Conservation (phyloP, 1,140 invertebrate genomes). For the Philaenus spumarius region DNA sequence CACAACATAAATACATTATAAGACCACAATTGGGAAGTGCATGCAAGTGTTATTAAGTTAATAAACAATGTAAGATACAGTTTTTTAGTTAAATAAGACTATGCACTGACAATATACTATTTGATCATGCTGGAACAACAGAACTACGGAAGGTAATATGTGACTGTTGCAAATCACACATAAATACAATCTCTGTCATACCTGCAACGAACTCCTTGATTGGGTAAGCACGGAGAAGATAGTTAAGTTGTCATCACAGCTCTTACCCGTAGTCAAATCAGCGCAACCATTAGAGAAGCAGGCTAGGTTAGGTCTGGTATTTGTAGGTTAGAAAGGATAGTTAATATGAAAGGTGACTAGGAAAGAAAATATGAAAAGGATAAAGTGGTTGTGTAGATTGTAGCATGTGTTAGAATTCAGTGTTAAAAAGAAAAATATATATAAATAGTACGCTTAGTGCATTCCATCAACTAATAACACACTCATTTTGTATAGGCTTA, state of each 20-base stretch:
- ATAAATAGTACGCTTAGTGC: neutral
- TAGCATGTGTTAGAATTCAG: neutral
- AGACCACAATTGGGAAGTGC: too few relatives aligned
- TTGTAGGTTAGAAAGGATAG: neutral
- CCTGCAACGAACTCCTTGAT: neutral
- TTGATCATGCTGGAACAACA: neutral
- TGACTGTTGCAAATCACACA: neutral
- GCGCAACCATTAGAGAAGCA: conserved; percentile 19
- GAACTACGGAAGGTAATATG: neutral
- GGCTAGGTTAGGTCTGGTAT: neutral
- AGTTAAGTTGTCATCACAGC: too few relatives aligned
- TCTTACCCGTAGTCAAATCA: neutral
- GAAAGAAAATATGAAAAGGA: neutral
- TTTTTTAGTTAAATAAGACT: too few relatives aligned
- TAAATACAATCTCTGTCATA: conserved; percentile 7
- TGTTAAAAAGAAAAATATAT: neutral
- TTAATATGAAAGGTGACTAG: neutral
- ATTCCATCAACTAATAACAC: neutral
- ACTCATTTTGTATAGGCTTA: neutral
- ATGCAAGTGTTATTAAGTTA: too few relatives aligned
- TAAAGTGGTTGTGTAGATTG: neutral
- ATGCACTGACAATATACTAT: too few relatives aligned
- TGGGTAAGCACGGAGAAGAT: conserved; percentile 3
- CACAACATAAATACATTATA: too few relatives aligned
- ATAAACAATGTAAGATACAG: too few relatives aligned